These are phyloP conservation scores for Parnassius apollo DNA, from an alignment of 2,888 invertebrate genomes.

Conservation along the genomic window DNA sequence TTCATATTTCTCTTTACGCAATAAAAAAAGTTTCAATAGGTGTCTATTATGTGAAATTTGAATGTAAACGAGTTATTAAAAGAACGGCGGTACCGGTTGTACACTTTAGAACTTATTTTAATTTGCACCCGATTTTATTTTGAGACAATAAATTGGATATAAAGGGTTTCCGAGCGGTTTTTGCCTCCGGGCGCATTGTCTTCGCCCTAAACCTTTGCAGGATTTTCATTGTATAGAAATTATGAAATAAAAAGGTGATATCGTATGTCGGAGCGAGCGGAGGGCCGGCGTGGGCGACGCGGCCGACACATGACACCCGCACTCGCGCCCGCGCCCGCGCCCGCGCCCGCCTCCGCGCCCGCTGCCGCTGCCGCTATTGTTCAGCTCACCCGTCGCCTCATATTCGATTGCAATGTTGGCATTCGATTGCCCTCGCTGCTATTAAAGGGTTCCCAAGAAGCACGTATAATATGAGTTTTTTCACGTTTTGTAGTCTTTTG, in stretches of 20 bases:
- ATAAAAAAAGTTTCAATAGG: conserved; percentile 25
- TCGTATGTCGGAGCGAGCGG: conserved; percentile 69
- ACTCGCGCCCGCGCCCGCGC: conserved; percentile 37
- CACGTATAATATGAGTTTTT: conserved; percentile 62
- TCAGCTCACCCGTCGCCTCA: conserved; percentile 58
- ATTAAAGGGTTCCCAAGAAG: conserved; percentile 78
- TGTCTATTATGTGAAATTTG: conserved; percentile 39
- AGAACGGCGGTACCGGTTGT: conserved; percentile 48
- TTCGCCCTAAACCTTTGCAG: conserved; percentile 76
- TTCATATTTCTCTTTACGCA: conserved; percentile 28
- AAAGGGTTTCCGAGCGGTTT: conserved; percentile 76
- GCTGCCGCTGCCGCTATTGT: conserved; percentile 30
- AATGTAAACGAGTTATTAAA: conserved; percentile 46
- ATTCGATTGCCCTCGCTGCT: conserved; percentile 76
- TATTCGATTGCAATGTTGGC: conserved; percentile 78
- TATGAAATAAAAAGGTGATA: conserved; percentile 79
- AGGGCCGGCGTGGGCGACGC: conserved; percentile 44
- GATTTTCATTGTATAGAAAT: conserved; percentile 72
- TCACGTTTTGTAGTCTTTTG: conserved; percentile 67
- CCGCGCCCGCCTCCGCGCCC: conserved; percentile 35
- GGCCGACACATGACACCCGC: conserved; percentile 55
- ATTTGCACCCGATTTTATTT: conserved; percentile 81
- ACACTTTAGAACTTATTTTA: conserved; percentile 68
- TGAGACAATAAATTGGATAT: conserved; percentile 77
- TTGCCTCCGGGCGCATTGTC: conserved; percentile 80